Conservation (phyloP, 2,113 vertebrate species). For the Leucoraja erinaceus region DNA sequence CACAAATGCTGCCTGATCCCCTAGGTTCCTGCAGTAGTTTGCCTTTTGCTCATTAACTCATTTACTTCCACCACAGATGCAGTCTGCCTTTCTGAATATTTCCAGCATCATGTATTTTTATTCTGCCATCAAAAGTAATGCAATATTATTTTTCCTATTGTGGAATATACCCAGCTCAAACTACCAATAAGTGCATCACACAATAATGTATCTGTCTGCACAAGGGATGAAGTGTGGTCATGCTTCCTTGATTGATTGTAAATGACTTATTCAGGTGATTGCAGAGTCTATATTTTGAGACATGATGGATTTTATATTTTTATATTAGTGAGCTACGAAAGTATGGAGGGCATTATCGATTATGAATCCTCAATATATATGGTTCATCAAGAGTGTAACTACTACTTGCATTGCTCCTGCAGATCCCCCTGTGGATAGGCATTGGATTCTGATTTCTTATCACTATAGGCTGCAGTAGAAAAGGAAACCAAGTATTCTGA, state of each 20-base stretch:
- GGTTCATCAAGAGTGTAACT: neutral
- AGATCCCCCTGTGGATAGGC: neutral
- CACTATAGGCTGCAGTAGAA: neutral
- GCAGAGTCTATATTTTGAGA: neutral
- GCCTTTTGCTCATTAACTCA: too few species aligned
- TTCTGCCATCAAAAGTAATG: too few species aligned
- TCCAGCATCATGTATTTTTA: too few species aligned
- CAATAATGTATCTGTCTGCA: neutral
- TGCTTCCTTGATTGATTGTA: neutral
- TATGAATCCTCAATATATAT: neutral
- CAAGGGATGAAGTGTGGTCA: neutral
- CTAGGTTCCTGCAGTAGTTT: too few species aligned
- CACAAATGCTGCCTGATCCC: too few species aligned
- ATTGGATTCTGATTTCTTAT: neutral
- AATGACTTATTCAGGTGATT: neutral
- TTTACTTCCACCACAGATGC: too few species aligned
- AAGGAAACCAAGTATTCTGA: neutral
- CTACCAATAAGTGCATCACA: neutral
- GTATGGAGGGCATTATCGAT: neutral
- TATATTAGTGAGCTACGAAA: neutral
- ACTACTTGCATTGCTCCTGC: neutral
- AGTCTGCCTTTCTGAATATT: too few species aligned
- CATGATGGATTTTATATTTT: neutral
- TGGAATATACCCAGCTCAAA: neutral
- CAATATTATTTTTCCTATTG: neutral